Percentiles rank a stretch among this genome's conserved stretches.
These are phyloP conservation scores for Diplodus puntazzo DNA, from an alignment of 2,797 vertebrate genomes.

Conservation along the genomic window DNA sequence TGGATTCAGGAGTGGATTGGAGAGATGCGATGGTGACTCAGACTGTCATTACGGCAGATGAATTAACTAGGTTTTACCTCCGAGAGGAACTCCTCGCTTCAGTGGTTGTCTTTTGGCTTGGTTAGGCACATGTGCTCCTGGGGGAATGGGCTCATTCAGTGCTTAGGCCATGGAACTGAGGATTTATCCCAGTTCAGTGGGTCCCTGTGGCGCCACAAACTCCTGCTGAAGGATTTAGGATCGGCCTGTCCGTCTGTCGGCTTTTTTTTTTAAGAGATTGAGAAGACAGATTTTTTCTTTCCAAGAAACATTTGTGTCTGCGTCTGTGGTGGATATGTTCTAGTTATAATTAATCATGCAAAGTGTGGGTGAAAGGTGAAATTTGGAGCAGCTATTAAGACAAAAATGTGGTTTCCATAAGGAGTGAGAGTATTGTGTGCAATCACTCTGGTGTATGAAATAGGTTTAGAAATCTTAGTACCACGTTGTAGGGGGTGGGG, in stretches of 20 bases:
- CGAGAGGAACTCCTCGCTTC: constrained; percentile 69
- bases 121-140: constrained; percentile 70
- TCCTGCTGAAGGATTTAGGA: constrained; percentile 77
- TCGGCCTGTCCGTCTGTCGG: constrained; percentile 57
- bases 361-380: constrained; percentile 46
- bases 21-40: constrained; percentile 54
- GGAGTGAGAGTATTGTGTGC: neutral
- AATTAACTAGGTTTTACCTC: constrained; percentile 78
- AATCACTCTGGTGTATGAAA: neutral
- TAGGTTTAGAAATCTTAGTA: neutral
- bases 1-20: constrained; percentile 56
- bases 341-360: constrained; percentile 41
- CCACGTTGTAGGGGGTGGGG: neutral
- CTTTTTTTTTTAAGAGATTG: constrained; percentile 49
- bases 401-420: constrained; percentile 39
- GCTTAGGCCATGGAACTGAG: constrained; percentile 72
- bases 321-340: constrained; percentile 45
- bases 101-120: constrained; percentile 73
- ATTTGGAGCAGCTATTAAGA: constrained; percentile 34
- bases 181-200: constrained; percentile 85
- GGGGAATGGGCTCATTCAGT: constrained; percentile 74
- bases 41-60: constrained; percentile 73
- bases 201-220: constrained; percentile 71
- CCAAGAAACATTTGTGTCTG: constrained; percentile 57
- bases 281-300: constrained; percentile 46